These are phyloP conservation scores for Cenopis cana DNA, from an alignment of 2,888 invertebrate genomes.

Conservation along the genomic window DNA sequence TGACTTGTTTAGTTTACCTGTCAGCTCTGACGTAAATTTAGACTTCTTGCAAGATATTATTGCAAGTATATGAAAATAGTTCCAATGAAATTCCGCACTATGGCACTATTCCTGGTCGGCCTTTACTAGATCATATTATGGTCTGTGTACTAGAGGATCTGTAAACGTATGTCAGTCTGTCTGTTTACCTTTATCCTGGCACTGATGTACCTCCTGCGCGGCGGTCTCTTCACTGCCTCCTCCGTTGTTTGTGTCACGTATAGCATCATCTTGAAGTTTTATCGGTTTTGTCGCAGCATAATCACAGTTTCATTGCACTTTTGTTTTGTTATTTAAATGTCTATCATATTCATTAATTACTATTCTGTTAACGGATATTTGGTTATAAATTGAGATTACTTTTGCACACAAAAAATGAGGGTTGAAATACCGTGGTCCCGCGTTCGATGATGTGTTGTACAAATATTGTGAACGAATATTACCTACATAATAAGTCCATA, in stretches of 20 bases:
- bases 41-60: too few relatives aligned
- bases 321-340: conserved; percentile 38
- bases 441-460: too few relatives aligned
- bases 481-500: too few relatives aligned
- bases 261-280: conserved; percentile 69
- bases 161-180: not conserved
- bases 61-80: too few relatives aligned
- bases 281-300: conserved; percentile 53
- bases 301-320: conserved; percentile 55
- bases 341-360: conserved; percentile 45
- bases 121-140: too few relatives aligned
- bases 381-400: not conserved
- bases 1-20: too few relatives aligned
- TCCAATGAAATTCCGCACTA: too few relatives aligned
- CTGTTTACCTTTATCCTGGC: conserved; percentile 76
- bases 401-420: conserved; percentile 29
- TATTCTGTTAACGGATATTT: not conserved
- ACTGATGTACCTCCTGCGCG: conserved; percentile 72
- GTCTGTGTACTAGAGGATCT: not conserved
- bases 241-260: conserved; percentile 71
- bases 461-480: too few relatives aligned
- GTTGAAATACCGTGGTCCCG: not conserved
- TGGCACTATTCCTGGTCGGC: too few relatives aligned
- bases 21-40: too few relatives aligned
- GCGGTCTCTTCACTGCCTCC: conserved; percentile 72